Evolutionary conservation across 2,113 vertebrate species (phyloP).

Genomic region (Odontesthes bonariensis): DNA sequence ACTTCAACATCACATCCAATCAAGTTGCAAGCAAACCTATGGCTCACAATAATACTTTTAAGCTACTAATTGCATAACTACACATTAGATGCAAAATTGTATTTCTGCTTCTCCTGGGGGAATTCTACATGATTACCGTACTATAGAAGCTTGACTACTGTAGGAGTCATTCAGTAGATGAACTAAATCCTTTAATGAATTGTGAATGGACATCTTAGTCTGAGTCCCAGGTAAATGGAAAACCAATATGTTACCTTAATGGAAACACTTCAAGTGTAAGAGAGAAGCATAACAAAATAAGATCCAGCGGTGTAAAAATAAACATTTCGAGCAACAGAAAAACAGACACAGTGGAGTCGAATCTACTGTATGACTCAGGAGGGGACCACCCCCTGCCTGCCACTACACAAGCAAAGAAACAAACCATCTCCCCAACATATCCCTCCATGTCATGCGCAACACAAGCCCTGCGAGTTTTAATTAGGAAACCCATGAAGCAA

Average conservation of each 20-base stretch:
- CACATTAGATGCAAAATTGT: slow-evolving; percentile 2
- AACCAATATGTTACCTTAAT: slow-evolving; percentile 25
- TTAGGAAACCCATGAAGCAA: slow-evolving; percentile 75
- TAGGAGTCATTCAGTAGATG: slow-evolving; percentile 21
- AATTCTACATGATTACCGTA: slow-evolving; percentile 43
- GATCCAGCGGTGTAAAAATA: slow-evolving; percentile 16
- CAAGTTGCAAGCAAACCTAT: neutral
- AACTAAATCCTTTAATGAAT: slow-evolving; percentile 46
- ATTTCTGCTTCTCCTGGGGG: slow-evolving; percentile 25
- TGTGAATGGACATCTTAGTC: slow-evolving; percentile 40
- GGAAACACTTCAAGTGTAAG: slow-evolving; percentile 6
- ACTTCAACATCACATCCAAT: slow-evolving; percentile 10
- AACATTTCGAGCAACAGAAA: slow-evolving; percentile 34
- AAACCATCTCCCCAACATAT: slow-evolving; percentile 31
- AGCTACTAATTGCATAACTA: slow-evolving; percentile 12
- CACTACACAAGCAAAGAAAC: slow-evolving; percentile 39
- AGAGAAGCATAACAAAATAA: neutral
- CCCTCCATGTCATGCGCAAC: slow-evolving; percentile 53
- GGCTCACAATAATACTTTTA: slow-evolving; percentile 1
- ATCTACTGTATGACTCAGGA: slow-evolving; percentile 24
- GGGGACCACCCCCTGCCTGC: slow-evolving; percentile 7
- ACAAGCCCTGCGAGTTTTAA: slow-evolving; percentile 63
- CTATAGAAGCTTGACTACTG: slow-evolving; percentile 13
- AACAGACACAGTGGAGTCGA: slow-evolving; percentile 14
- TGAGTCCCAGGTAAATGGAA: slow-evolving; percentile 15